A percentile compares a stretch with the other conserved stretches of the same genome.
These are phyloP conservation scores for Pammene aurita DNA, from an alignment of 2,888 invertebrate species.

Conservation along the genomic window DNA sequence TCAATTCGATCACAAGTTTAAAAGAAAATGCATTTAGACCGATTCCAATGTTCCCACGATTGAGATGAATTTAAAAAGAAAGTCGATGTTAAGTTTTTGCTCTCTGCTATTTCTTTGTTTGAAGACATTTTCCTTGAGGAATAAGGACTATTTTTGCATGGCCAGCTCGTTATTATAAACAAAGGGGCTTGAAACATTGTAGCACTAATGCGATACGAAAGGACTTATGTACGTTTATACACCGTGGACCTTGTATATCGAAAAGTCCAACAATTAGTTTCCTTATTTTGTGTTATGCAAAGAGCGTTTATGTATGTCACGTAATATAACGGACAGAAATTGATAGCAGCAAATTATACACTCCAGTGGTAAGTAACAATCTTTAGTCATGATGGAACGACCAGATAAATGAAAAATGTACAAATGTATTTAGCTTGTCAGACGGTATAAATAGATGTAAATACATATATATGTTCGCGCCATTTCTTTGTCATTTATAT, in stretches of 20 bases:
- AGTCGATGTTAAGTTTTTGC: not conserved
- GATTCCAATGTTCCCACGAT: not conserved
- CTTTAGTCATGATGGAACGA: no score
- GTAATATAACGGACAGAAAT: no score
- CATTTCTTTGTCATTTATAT: no score
- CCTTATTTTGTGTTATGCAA: not conserved
- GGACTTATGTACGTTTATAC: not conserved
- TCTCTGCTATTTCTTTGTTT: not conserved
- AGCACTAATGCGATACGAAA: not conserved
- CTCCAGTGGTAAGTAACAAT: no score
- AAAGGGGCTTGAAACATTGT: slow-evolving; percentile 21
- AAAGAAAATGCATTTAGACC: slow-evolving; percentile 2
- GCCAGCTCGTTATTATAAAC: slow-evolving; percentile 21
- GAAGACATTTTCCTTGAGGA: not conserved
- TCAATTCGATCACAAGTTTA: not conserved
- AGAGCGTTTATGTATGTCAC: no score
- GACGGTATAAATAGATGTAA: no score
- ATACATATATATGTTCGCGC: no score
- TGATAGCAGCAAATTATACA: no score
- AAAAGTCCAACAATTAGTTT: not conserved
- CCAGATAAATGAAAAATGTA: no score
- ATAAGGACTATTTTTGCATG: not conserved
- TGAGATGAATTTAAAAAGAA: slow-evolving; percentile 6
- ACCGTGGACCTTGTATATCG: not conserved
- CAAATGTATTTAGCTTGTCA: no score